Conservation (phyloP, 1,140 invertebrate genomes). For the Drosophila parabipectinata region DNA sequence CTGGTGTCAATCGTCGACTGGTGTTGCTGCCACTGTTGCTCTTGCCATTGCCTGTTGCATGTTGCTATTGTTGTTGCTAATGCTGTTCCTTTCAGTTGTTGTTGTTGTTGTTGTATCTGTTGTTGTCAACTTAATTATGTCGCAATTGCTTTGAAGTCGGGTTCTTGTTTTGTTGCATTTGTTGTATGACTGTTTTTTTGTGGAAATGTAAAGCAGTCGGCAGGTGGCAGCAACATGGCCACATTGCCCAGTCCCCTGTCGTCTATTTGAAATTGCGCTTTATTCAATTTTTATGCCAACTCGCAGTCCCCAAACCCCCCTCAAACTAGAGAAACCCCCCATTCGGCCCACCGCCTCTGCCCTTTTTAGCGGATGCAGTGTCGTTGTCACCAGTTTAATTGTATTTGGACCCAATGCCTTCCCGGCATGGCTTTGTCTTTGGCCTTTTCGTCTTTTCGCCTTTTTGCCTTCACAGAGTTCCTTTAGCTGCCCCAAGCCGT, state of each 20-base stretch:
- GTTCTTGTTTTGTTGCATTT: slow-evolving; percentile 24
- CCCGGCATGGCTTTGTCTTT: slow-evolving; percentile 61
- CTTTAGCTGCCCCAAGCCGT: slow-evolving; percentile 13
- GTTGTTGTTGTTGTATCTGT: slow-evolving; percentile 32
- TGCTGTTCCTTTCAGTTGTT: slow-evolving; percentile 13
- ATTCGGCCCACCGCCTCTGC: slow-evolving; percentile 11
- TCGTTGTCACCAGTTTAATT: slow-evolving; percentile 80
- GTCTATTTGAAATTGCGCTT: slow-evolving; percentile 72
- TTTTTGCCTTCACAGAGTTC: slow-evolving; percentile 5
- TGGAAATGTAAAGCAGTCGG: slow-evolving; percentile 70
- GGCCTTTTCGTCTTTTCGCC: slow-evolving; percentile 3
- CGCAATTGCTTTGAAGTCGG: slow-evolving; percentile 79
- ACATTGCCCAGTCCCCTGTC: slow-evolving; percentile 18
- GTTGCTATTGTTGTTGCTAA: slow-evolving; percentile 31
- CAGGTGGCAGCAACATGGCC: slow-evolving; percentile 66
- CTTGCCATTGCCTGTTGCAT: slow-evolving; percentile 13
- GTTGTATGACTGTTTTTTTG: slow-evolving; percentile 10
- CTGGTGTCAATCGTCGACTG: slow-evolving; percentile 69
- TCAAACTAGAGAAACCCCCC: background rate
- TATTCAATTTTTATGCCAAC: slow-evolving; percentile 74
- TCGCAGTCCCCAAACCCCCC: slow-evolving; percentile 6
- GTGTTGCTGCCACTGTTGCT: slow-evolving; percentile 44
- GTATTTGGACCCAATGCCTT: slow-evolving; percentile 64
- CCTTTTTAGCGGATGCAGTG: slow-evolving; percentile 67
- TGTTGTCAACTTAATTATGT: slow-evolving; percentile 81